A percentile compares a stretch with the other conserved stretches of the same genome.
Conservation (phyloP, 2,888 invertebrate species). For the Tuta absoluta region DNA sequence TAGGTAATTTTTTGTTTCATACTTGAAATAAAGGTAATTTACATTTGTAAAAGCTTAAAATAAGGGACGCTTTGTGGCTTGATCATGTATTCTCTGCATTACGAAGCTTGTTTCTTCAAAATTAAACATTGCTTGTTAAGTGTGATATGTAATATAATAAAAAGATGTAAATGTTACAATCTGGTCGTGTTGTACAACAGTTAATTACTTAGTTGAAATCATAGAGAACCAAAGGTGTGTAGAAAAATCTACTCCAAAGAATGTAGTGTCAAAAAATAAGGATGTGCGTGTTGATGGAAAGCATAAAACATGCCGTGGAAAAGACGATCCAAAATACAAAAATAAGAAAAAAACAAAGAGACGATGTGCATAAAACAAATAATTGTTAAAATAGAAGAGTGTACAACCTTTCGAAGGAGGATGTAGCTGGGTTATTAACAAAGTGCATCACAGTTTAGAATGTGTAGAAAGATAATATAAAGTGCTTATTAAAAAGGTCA, state of each 20-base stretch:
- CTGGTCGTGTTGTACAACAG: conserved; percentile 73
- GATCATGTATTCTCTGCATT: conserved; percentile 14
- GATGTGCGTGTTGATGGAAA: conserved; percentile 45
- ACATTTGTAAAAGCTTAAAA: conserved; percentile 34
- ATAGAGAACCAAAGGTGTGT: conserved; percentile 40
- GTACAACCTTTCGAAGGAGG: conserved; percentile 28
- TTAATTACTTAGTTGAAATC: conserved; percentile 42
- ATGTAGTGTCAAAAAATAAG: conserved; percentile 42
- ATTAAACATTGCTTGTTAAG: conserved; percentile 41
- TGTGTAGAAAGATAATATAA: conserved; percentile 53
- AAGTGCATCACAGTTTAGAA: conserved; percentile 49
- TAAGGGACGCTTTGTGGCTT: conserved; percentile 29
- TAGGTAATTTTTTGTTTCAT: conserved; percentile 31
- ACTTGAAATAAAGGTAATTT: conserved; percentile 29
- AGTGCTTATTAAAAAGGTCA: conserved; percentile 48
- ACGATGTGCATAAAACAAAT: conserved; percentile 46
- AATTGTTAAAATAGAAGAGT: conserved; percentile 16
- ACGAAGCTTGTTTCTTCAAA: conserved; percentile 32
- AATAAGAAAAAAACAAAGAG: conserved; percentile 39
- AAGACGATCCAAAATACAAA: conserved; percentile 30
- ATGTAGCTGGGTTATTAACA: conserved; percentile 39
- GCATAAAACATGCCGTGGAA: conserved; percentile 50
- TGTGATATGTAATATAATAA: conserved; percentile 40
- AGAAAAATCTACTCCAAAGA: conserved; percentile 36
- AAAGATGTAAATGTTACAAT: conserved; percentile 50